These are phyloP conservation scores for Apeltes quadracus DNA, from an alignment of 2,113 vertebrate species.

Conservation along the genomic window DNA sequence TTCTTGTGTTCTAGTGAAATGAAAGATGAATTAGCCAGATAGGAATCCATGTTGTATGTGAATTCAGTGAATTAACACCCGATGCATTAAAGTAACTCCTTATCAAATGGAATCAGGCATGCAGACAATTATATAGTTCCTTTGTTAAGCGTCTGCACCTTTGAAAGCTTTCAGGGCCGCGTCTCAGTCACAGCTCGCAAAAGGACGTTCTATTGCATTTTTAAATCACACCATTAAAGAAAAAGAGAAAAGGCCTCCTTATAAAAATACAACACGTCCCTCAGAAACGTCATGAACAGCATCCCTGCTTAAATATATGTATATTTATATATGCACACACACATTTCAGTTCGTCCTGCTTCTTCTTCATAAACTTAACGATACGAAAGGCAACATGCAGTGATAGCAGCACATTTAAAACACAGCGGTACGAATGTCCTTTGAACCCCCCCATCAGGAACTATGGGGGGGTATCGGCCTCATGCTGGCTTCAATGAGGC, in stretches of 20 bases:
- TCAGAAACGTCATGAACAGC: constrained; percentile 48
- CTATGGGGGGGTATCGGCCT: too few relatives aligned
- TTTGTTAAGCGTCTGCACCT: neutral
- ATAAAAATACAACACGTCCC: constrained; percentile 70
- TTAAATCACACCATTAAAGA: constrained; percentile 48
- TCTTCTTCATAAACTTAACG: constrained; percentile 35
- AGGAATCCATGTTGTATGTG: neutral
- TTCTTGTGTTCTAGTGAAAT: too few relatives aligned
- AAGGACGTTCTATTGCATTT: constrained; percentile 60
- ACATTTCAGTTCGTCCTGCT: constrained; percentile 11
- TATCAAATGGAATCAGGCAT: neutral
- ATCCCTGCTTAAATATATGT: constrained; percentile 33
- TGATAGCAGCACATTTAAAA: constrained; percentile 72
- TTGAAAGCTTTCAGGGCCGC: neutral
- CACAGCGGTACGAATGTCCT: constrained; percentile 9
- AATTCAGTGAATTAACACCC: neutral
- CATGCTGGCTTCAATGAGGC: neutral
- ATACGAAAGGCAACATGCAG: constrained; percentile 79
- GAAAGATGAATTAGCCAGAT: neutral
- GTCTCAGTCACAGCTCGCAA: constrained; percentile 23
- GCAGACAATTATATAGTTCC: neutral
- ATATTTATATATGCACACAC: constrained; percentile 31
- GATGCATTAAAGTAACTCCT: neutral
- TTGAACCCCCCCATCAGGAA: neutral
- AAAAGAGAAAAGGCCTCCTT: constrained; percentile 43